Evolutionary conservation across 2,113 vertebrate genomes (phyloP), one percentile per base, ranked within the genome.

Genomic region (Ursus arctos): DNA sequence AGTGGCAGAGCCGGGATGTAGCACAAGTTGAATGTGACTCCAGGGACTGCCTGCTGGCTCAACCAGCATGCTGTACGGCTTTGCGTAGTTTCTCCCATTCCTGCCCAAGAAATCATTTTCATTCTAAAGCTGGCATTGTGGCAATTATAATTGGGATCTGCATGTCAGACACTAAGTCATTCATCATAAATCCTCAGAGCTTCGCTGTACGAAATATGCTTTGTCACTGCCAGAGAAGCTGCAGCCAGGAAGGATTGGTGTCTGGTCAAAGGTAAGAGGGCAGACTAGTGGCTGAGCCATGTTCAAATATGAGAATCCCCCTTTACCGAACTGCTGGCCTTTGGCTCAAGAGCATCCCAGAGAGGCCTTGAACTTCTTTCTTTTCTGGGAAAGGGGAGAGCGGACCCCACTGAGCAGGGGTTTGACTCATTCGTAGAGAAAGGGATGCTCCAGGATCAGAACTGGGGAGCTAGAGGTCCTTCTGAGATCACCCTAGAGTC

Each of bases 201-300:
- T 43, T 49, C 31, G 18, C 31, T 53, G 24, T n/a, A 63, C 24
- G 6, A 80, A 90, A 80, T 63, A 15, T n/a, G 49, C 89, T 51
- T 77, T 76, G 89, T 95, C 76, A n/a, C 55, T 7, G 31, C 77
- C 4, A 2, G 24, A 51, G 53, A 40, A 14, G 31, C 76, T 19
- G n/a, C 6, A n/a, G 40, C 93, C 71, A 88, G 82, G 43, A 72
- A 31, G 79, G 57, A 40, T 28, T 43, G 2, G 28, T 26, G 67
- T 53, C 65, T 47, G 65, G 72, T 53, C 87, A 61, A 82, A 72
- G 82, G 49, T 5, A 43, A 71, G 93, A 81, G 69, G 53, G 22
- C 49, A 55, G 24, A 65, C 57, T 19, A 3, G 77, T 71, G 77
- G n/a, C 76, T 16, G 2, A 69, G 40, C 47, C 1, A 0, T 1